Percentiles rank a stretch among this genome's conserved stretches.
Evolutionary conservation across 2,113 vertebrate genomes (phyloP).

Genomic region (Ammodytes dubius): DNA sequence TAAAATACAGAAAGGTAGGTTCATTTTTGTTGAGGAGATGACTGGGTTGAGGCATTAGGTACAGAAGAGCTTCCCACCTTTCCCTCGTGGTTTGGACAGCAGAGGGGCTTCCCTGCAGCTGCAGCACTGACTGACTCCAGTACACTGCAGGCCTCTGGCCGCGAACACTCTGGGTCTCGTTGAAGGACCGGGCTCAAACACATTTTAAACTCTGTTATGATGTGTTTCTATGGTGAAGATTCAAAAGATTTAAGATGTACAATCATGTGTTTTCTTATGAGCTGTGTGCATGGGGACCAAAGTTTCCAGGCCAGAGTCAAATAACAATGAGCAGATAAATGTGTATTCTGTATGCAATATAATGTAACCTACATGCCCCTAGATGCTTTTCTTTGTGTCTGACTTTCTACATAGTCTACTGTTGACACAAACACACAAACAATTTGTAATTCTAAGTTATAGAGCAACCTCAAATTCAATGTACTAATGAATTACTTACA

Average conservation of each 20-base stretch:
- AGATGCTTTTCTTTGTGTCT: background rate
- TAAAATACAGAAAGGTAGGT: background rate
- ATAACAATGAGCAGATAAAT: background rate
- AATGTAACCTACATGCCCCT: background rate
- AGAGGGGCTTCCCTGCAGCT: slow-evolving; percentile 89
- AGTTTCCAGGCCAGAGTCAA: background rate
- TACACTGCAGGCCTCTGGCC: slow-evolving; percentile 86
- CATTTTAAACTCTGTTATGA: background rate
- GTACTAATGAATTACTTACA: background rate
- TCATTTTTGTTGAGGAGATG: background rate
- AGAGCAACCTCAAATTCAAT: background rate
- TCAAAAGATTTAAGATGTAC: background rate
- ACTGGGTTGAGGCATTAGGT: background rate
- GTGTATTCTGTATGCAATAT: background rate
- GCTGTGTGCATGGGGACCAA: background rate
- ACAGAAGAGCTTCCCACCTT: slow-evolving; percentile 83
- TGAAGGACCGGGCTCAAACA: slow-evolving; percentile 85
- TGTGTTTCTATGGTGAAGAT: background rate
- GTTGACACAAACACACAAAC: background rate
- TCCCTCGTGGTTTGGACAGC: slow-evolving; percentile 96
- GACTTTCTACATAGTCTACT: background rate
- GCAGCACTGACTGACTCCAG: slow-evolving; percentile 89
- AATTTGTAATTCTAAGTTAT: background rate
- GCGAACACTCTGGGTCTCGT: slow-evolving; percentile 85
- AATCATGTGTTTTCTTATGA: background rate